These are phyloP conservation scores for Amorpha juglandis DNA, from an alignment of 2,888 invertebrate species.

Conservation along the genomic window DNA sequence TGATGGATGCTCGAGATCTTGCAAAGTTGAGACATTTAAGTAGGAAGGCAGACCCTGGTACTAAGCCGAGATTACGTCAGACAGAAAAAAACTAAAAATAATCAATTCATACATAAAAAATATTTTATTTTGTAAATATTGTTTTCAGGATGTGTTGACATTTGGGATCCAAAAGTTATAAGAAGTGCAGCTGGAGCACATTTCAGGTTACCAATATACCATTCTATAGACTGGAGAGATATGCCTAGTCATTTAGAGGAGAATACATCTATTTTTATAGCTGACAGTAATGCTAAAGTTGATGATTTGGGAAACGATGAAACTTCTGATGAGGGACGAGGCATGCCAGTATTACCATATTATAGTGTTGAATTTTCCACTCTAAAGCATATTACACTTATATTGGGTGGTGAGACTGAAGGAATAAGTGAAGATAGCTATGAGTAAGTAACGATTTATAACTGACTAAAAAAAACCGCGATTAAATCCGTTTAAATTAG, in stretches of 20 bases:
- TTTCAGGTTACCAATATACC: constrained; percentile 89
- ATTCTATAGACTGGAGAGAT: constrained; percentile 87
- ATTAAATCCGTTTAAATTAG: not conserved
- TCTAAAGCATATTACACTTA: constrained; percentile 85
- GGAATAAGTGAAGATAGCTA: constrained; percentile 91
- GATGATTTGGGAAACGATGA: constrained; percentile 42
- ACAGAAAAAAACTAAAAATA: too few relatives aligned
- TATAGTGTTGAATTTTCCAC: constrained; percentile 83
- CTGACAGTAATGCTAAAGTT: constrained; percentile 85
- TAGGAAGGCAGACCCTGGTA: too few relatives aligned
- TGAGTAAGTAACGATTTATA: constrained; percentile 59
- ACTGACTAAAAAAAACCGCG: too few relatives aligned
- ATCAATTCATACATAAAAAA: too few relatives aligned
- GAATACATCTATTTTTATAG: constrained; percentile 85
- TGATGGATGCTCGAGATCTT: too few relatives aligned
- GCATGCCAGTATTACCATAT: constrained; percentile 86
- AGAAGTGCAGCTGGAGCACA: constrained; percentile 94
- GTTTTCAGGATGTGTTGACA: constrained; percentile 91
- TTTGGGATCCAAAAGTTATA: constrained; percentile 95
- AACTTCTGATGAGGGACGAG: constrained; percentile 5
- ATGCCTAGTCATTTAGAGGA: constrained; percentile 76
- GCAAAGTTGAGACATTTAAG: too few relatives aligned
- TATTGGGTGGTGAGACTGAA: constrained; percentile 95
- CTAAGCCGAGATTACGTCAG: too few relatives aligned
- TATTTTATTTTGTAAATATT: constrained; percentile 9